Base-by-base conservation (phyloP, 2,888 invertebrate genomes). In the Ctenicera cuprea region DNA sequence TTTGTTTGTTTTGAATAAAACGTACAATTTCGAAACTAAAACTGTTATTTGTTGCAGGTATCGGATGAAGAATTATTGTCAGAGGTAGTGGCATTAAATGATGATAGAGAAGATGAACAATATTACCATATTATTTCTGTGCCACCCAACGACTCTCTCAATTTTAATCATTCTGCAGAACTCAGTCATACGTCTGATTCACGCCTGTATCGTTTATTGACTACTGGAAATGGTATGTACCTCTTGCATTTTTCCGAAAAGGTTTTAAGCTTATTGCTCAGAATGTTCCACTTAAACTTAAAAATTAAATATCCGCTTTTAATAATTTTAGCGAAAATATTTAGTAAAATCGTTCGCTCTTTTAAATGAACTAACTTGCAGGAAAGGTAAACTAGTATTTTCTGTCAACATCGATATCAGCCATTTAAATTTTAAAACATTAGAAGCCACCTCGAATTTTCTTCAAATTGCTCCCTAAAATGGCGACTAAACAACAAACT, bases 141-240 rank as follows among this genome's bases (percentile, higher is more conserved):
- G 16, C 62, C 75, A 33, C 22, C 64, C n/a, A 61, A 26, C 12
- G 73, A 69, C 4, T 0, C 62, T 12, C 14, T 54, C 11, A 59
- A 30, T 50, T 65, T 50, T 22, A 62, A 38, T 16, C 52, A 70
- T 50, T n/a, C 66, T 11, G 45, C 41, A 43, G 54, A 73, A 64
- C 14, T 64, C 65, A 64, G 73, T 45, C 45, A 78, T 67, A 45
- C 54, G 20, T 43, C 67, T 8, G 76, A 83, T 80, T 84, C 85
- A 3, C 83, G 84, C 74, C 79, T 87, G 71, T 86, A 86, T 78
- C 82, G 84, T 37, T 76, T 86, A 65, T 78, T 86, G 76, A 84
- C 85, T n/a, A 82, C 85, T 71, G 83, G 82, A 76, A 86, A 84
- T 78, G 85, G 86, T 86, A 80, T 4, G 41, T 11, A 80, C 81